A percentile compares a stretch with the other conserved stretches of the same genome.
phyloP scores from a whole-genome alignment of 2,888 invertebrate species.

The Periphyllus acericola region DNA sequence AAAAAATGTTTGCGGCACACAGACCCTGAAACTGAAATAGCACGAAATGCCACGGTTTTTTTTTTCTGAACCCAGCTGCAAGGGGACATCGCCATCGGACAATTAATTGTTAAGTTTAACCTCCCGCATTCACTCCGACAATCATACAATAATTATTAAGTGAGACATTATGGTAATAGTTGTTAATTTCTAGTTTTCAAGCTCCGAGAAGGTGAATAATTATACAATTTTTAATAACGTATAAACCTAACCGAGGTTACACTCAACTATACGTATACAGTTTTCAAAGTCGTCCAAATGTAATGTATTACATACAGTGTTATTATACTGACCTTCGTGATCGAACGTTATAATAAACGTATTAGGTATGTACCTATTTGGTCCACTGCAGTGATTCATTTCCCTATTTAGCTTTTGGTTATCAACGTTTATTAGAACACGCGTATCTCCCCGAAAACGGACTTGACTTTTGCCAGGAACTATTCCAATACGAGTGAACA shows the following conservation, averaged over 20 bases:
- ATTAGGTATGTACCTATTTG: not conserved
- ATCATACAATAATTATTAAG: slow-evolving; percentile 3
- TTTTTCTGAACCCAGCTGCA: not conserved
- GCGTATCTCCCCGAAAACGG: not conserved
- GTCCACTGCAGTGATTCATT: not conserved
- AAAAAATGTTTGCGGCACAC: slow-evolving; percentile 13
- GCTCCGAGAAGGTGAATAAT: slow-evolving; percentile 8
- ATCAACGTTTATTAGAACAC: not conserved
- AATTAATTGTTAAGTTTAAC: not conserved
- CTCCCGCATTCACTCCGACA: not conserved
- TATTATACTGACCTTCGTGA: slow-evolving; percentile 10
- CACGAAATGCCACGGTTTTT: slow-evolving; percentile 18
- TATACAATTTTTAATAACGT: slow-evolving; percentile 30
- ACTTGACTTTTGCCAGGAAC: too few species aligned
- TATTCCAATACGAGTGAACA: too few species aligned
- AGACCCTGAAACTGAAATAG: slow-evolving; percentile 54
- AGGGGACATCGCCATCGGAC: slow-evolving; percentile 8
- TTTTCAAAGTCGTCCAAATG: slow-evolving; percentile 36
- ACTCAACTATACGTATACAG: not conserved
- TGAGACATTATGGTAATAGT: slow-evolving; percentile 33
- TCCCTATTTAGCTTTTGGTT: slow-evolving; percentile 27
- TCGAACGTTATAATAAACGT: not conserved
- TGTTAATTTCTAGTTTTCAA: slow-evolving; percentile 29
- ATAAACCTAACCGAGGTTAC: slow-evolving; percentile 33
- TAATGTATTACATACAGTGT: not conserved